These are phyloP conservation scores for Halictus rubicundus DNA, from an alignment of 1,140 invertebrate genomes.

Conservation along the genomic window DNA sequence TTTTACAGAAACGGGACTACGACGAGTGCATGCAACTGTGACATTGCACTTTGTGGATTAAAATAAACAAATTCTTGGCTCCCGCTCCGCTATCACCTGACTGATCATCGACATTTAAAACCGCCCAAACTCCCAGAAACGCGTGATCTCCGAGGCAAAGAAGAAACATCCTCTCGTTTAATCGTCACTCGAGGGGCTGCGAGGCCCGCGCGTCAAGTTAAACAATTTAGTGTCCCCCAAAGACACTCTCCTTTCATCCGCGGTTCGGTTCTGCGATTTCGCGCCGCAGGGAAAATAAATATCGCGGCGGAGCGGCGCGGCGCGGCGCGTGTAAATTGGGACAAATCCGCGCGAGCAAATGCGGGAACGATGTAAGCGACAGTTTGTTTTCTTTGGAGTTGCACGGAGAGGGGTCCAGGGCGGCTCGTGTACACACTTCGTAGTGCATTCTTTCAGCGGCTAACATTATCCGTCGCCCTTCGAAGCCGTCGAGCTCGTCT, in stretches of 20 bases:
- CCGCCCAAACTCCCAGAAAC: no score
- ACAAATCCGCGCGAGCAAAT: conserved; percentile 21
- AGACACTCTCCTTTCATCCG: conserved; percentile 2
- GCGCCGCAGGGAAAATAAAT: conserved; percentile 17
- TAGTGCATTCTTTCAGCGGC: conserved; percentile 41
- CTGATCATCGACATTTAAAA: no score
- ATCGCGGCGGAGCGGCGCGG: no score
- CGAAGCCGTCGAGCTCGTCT: background rate
- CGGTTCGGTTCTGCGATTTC: background rate
- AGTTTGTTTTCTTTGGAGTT: conserved; percentile 46
- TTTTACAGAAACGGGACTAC: no score
- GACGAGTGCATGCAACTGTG: no score
- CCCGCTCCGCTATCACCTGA: no score
- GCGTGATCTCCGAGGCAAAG: no score
- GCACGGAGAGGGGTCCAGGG: background rate
- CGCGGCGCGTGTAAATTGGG: conserved; percentile 44
- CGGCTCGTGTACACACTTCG: conserved; percentile 12
- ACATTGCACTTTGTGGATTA: no score
- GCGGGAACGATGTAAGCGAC: conserved; percentile 26
- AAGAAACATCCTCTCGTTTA: no score
- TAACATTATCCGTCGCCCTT: conserved; percentile 23
- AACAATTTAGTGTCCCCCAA: background rate
- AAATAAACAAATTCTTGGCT: no score
- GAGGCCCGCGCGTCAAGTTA: no score
- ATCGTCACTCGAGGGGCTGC: no score